Evolutionary conservation across 2,797 vertebrate genomes (phyloP).

Genomic region (Zenarchopterus dispar): DNA sequence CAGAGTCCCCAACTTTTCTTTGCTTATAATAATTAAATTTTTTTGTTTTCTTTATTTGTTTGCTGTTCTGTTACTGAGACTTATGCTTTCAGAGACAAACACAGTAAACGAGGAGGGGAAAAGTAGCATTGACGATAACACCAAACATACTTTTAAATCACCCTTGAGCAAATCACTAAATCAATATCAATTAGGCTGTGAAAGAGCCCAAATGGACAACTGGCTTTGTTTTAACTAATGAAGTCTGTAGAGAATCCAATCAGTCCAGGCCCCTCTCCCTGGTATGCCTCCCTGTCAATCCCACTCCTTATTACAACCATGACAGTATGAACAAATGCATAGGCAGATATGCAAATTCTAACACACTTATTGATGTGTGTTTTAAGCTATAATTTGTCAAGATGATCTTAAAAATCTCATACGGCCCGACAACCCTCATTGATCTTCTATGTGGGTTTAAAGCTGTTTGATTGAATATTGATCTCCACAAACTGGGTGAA

Average conservation of each 20-base stretch:
- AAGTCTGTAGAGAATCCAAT: conserved; percentile 79
- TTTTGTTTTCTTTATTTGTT: background rate
- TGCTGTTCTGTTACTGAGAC: background rate
- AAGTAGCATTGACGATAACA: conserved; percentile 59
- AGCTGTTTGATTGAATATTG: conserved; percentile 19
- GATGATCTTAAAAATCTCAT: background rate
- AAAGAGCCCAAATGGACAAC: conserved; percentile 78
- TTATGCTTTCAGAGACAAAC: conserved; percentile 26
- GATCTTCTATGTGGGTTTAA: conserved; percentile 15
- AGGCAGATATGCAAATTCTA: conserved; percentile 24
- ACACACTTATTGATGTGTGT: background rate
- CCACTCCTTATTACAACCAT: conserved; percentile 46
- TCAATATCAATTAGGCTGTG: conserved; percentile 83
- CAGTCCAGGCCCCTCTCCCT: conserved; percentile 27
- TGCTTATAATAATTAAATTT: background rate
- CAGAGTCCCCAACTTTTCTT: conserved; percentile 20
- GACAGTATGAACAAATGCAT: conserved; percentile 31
- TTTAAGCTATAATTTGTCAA: conserved; percentile 10
- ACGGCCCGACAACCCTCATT: background rate
- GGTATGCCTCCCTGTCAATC: conserved; percentile 13
- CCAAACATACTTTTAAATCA: conserved; percentile 79
- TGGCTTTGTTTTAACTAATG: conserved; percentile 84
- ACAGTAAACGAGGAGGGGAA: background rate
- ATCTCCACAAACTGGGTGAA: conserved; percentile 6
- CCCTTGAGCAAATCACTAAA: conserved; percentile 73